Conservation (phyloP, 2,113 vertebrate species). For the Laterallus jamaicensis region DNA sequence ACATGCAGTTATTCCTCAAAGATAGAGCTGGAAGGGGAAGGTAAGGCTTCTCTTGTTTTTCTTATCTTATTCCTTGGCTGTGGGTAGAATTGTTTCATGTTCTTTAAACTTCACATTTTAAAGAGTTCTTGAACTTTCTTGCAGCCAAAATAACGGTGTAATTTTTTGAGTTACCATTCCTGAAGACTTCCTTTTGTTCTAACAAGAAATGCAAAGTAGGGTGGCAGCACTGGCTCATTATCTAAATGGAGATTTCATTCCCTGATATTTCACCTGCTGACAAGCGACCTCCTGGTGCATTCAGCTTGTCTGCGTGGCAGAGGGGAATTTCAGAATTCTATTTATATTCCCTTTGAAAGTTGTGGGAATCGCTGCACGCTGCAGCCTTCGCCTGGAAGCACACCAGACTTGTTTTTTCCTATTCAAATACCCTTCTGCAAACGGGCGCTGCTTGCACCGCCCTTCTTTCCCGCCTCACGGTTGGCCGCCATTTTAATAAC, state of each 20-base stretch:
- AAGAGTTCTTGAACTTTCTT: slow-evolving; percentile 39
- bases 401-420: background rate
- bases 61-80: background rate
- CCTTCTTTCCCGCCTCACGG: background rate
- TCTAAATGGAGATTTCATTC: slow-evolving; percentile 64
- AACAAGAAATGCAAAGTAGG: slow-evolving; percentile 49
- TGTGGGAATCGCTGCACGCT: background rate
- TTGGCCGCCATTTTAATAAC: background rate
- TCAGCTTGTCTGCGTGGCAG: background rate
- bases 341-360: background rate
- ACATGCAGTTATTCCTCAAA: slow-evolving; percentile 34
- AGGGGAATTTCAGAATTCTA: background rate
- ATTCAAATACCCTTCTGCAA: background rate
- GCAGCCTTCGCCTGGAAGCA: background rate
- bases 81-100: slow-evolving; percentile 8
- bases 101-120: background rate
- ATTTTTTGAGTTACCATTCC: slow-evolving; percentile 34
- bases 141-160: slow-evolving; percentile 64
- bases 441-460: background rate
- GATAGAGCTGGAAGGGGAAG: background rate
- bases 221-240: slow-evolving; percentile 50
- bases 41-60: background rate
- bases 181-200: slow-evolving; percentile 43
- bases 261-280: slow-evolving; percentile 12
- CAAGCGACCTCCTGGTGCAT: background rate